A percentile compares a stretch with the other conserved stretches of the same genome.
Conservation (phyloP, 2,888 invertebrate species). For the Lepidocyrtinus sp. region DNA sequence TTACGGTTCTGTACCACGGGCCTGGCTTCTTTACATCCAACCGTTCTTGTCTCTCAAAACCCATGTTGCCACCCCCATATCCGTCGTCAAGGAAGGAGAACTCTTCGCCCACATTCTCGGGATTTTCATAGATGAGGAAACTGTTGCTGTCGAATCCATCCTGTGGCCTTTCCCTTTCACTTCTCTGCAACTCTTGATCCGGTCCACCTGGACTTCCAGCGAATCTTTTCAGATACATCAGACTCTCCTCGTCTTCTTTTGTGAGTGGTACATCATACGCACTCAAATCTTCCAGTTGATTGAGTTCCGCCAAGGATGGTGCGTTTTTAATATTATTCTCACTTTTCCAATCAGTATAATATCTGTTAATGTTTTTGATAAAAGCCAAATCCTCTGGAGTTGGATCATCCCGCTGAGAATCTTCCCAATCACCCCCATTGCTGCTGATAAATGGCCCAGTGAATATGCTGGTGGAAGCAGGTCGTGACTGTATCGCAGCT, state of each 20-base stretch:
- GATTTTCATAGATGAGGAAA: slow-evolving; percentile 36
- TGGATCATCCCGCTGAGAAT: slow-evolving; percentile 41
- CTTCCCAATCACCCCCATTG: slow-evolving; percentile 39
- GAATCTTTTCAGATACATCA: slow-evolving; percentile 58
- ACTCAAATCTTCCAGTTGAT: slow-evolving; percentile 37
- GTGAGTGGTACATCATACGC: slow-evolving; percentile 46
- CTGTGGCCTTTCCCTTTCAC: slow-evolving; percentile 27
- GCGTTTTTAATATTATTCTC: not conserved
- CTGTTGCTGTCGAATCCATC: slow-evolving; percentile 25
- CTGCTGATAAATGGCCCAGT: slow-evolving; percentile 13
- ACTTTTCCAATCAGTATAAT: slow-evolving; percentile 31
- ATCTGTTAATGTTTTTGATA: slow-evolving; percentile 70
- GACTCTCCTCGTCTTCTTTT: slow-evolving; percentile 51
- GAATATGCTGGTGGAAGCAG: slow-evolving; percentile 24
- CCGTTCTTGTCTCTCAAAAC: slow-evolving; percentile 88
- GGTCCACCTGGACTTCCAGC: slow-evolving; percentile 34
- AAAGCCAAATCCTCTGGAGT: slow-evolving; percentile 73
- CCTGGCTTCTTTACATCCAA: slow-evolving; percentile 97
- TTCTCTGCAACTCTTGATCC: slow-evolving; percentile 23
- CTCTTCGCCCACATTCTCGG: slow-evolving; percentile 42
- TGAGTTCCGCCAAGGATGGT: not conserved
- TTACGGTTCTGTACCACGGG: slow-evolving; percentile 81
- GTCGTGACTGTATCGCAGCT: slow-evolving; percentile 30
- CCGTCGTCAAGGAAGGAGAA: slow-evolving; percentile 21
- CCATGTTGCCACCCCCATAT: slow-evolving; percentile 50